Evolutionary conservation across 1,140 invertebrate genomes (phyloP).

Genomic region (Brachionus manjavacas): DNA sequence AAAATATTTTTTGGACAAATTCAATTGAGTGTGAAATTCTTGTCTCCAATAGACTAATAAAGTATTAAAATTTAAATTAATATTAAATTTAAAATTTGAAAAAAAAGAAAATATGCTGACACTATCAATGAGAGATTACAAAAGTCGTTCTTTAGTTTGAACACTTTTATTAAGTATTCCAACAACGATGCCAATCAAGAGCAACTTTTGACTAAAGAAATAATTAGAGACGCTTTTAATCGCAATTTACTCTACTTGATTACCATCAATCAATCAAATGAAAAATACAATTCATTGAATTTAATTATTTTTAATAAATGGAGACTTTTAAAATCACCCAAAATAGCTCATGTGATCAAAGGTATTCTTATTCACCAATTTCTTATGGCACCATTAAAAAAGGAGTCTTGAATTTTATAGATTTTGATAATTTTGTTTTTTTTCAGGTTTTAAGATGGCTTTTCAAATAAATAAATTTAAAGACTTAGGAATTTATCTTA

Average conservation of each 20-base stretch:
- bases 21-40: conserved; percentile 16
- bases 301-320: conserved; percentile 30
- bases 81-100: neutral
- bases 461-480: neutral
- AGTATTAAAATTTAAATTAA: neutral
- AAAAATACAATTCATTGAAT: conserved; percentile 22
- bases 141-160: conserved; percentile 4
- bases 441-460: neutral
- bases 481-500: neutral
- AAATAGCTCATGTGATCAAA: neutral
- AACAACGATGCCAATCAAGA: neutral
- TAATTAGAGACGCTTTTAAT: neutral
- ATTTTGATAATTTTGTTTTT: neutral
- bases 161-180: conserved; percentile 4
- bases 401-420: neutral
- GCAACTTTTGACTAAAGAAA: neutral
- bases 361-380: neutral
- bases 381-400: neutral
- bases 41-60: neutral
- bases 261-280: conserved; percentile 22
- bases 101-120: conserved; percentile 20
- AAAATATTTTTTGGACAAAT: neutral
- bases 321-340: neutral
- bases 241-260: neutral
- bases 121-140: conserved; percentile 15